phyloP scores from a whole-genome alignment of 2,888 invertebrate species.

The Melinaea menophilus region DNA sequence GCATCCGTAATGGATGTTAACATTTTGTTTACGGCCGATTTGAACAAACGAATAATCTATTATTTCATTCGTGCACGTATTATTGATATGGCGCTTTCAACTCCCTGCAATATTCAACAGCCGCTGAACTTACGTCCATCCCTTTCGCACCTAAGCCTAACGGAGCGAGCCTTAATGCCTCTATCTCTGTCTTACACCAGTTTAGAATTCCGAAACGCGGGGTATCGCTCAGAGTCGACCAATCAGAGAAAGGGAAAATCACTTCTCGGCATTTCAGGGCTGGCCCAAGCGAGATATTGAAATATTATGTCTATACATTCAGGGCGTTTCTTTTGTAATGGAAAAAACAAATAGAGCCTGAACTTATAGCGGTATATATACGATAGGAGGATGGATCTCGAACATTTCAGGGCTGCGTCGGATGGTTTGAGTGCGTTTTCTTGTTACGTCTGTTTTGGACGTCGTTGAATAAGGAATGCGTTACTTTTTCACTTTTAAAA shows the following conservation, averaged over 20 bases:
- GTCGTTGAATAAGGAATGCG: conserved; percentile 72
- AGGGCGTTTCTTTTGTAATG: conserved; percentile 74
- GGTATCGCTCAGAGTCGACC: conserved; percentile 46
- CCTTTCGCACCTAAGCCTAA: conserved; percentile 37
- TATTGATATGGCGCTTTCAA: conserved; percentile 72
- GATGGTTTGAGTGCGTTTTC: conserved; percentile 69
- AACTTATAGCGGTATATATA: conserved; percentile 55
- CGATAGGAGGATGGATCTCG: conserved; percentile 54
- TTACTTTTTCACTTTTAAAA: conserved; percentile 30
- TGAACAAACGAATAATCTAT: conserved; percentile 78
- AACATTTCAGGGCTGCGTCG: conserved; percentile 60
- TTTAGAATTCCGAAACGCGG: conserved; percentile 57
- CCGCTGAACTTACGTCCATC: conserved; percentile 41
- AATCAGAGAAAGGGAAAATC: conserved; percentile 62
- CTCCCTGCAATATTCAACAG: conserved; percentile 68
- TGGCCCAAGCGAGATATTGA: conserved; percentile 66
- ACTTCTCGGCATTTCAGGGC: conserved; percentile 60
- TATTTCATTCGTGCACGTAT: conserved; percentile 78
- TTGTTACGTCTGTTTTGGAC: conserved; percentile 72
- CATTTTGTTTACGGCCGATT: conserved; percentile 77
- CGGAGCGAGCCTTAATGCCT: conserved; percentile 2
- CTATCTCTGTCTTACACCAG: conserved; percentile 46
- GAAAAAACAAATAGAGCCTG: conserved; percentile 70
- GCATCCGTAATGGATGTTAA: conserved; percentile 73
- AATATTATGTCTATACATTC: conserved; percentile 67